Evolutionary conservation across 1,140 invertebrate genomes (phyloP).

Genomic region (Drosophila insularis): DNA sequence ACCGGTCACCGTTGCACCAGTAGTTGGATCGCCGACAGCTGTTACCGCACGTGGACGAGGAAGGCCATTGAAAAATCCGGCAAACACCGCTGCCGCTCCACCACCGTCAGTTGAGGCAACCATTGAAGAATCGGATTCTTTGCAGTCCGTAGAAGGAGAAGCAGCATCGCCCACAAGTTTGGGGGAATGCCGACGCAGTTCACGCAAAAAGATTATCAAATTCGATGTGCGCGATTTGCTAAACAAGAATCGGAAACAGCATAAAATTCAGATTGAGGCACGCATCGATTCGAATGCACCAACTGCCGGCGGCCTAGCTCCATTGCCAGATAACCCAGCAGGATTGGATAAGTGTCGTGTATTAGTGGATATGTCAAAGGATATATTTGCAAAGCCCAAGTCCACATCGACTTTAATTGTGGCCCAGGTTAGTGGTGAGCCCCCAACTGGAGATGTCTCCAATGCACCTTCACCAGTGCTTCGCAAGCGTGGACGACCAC

Average conservation of each 20-base stretch:
- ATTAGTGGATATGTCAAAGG: conserved; percentile 16
- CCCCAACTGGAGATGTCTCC: neutral
- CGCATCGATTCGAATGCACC: conserved; percentile 69
- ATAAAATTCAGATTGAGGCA: conserved; percentile 74
- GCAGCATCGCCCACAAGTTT: conserved; percentile 8
- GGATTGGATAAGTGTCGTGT: neutral
- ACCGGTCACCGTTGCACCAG: neutral
- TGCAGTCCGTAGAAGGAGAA: neutral
- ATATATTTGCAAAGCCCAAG: conserved; percentile 52
- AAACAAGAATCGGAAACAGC: conserved; percentile 65
- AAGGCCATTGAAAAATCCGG: conserved; percentile 26
- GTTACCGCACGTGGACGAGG: conserved; percentile 39
- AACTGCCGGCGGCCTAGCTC: conserved; percentile 1
- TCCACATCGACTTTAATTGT: conserved; percentile 61
- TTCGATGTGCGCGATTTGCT: conserved; percentile 73
- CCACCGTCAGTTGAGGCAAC: neutral
- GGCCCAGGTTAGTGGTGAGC: conserved; percentile 60
- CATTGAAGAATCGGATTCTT: neutral
- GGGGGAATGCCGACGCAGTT: conserved; percentile 68
- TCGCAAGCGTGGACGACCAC: conserved; percentile 40
- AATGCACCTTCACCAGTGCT: neutral
- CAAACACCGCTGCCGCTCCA: neutral
- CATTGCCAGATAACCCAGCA: neutral
- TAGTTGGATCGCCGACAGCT: conserved; percentile 16
- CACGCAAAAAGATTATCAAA: conserved; percentile 74